phyloP scores from a whole-genome alignment of 2,888 invertebrate genomes.

The Patella depressa region DNA sequence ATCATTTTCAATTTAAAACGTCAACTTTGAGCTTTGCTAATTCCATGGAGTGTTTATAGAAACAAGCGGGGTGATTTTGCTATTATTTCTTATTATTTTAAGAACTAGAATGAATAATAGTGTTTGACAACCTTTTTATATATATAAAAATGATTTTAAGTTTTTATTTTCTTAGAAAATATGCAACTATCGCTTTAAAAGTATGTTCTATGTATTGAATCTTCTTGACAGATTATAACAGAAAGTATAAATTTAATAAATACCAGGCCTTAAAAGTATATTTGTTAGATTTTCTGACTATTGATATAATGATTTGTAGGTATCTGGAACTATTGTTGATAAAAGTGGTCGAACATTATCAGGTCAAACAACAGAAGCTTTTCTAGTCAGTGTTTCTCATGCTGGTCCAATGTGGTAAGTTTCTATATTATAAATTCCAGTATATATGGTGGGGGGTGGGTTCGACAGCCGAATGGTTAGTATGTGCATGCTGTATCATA shows the following conservation, averaged over 20 bases:
- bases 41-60: too few species aligned
- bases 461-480: too few species aligned
- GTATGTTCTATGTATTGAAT: not conserved
- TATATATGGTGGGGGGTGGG: too few species aligned
- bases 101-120: not conserved
- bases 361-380: constrained; percentile 77
- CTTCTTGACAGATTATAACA: not conserved
- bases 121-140: not conserved
- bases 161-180: not conserved
- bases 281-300: not conserved
- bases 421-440: not conserved
- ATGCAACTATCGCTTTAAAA: not conserved
- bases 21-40: too few species aligned
- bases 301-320: constrained; percentile 48
- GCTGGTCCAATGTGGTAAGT: constrained; percentile 73
- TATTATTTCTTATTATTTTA: too few species aligned
- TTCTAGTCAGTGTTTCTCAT: constrained; percentile 75
- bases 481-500: too few species aligned
- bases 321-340: constrained; percentile 77
- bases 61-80: too few species aligned
- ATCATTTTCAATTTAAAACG: too few species aligned
- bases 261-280: not conserved
- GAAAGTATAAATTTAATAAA: not conserved
- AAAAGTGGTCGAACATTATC: constrained; percentile 76
- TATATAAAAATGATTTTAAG: not conserved